A percentile compares a stretch with the other conserved stretches of the same genome.
phyloP scores from a whole-genome alignment of 2,888 invertebrate genomes.

The Orthosia incerta region DNA sequence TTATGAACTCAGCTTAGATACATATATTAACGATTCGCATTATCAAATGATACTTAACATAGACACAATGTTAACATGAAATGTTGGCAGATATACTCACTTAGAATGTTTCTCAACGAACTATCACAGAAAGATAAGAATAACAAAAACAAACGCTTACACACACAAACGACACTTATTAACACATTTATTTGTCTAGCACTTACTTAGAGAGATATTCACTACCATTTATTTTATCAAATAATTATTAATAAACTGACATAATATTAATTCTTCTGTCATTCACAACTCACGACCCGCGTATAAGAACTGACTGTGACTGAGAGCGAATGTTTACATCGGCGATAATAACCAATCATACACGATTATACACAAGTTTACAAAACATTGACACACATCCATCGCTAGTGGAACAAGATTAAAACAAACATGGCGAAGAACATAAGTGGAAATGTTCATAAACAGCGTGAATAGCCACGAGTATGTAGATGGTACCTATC shows the following conservation, averaged over 20 bases:
- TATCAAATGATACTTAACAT: too few relatives aligned
- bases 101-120: not conserved
- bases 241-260: not conserved
- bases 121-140: conserved; percentile 27
- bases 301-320: conserved; percentile 1
- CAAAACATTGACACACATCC: conserved; percentile 14
- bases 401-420: conserved; percentile 40
- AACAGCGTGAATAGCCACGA: not conserved
- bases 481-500: not conserved
- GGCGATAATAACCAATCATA: conserved; percentile 12
- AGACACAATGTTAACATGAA: too few relatives aligned
- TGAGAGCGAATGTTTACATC: conserved; percentile 3
- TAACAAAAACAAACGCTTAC: not conserved
- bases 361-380: not conserved
- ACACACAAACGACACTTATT: conserved; percentile 2
- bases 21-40: too few relatives aligned
- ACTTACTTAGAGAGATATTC: not conserved
- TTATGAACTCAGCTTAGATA: too few relatives aligned
- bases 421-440: conserved; percentile 9
- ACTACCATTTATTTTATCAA: not conserved
- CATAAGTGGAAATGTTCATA: conserved; percentile 40
- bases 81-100: conserved; percentile 17
- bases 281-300: not conserved
- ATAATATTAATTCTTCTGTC: too few relatives aligned
- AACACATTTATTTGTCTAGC: not conserved